A percentile compares a stretch with the other conserved stretches of the same genome.
Conservation (phyloP, 2,888 invertebrate species). For the Ormyrus labotus region DNA sequence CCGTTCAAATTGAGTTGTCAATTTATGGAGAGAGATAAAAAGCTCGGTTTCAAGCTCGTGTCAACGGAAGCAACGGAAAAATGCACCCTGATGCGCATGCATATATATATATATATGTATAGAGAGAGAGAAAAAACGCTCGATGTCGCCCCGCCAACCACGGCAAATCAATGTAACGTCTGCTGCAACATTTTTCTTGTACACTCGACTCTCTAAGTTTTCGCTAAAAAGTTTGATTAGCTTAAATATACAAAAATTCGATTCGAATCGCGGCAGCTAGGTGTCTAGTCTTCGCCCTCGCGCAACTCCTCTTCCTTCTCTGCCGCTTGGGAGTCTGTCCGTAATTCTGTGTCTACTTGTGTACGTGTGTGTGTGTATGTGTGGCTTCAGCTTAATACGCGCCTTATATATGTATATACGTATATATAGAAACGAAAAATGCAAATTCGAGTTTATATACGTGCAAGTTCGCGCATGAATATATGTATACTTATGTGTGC, state of each 20-base stretch:
- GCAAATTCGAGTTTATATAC: constrained; percentile 17
- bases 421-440: constrained; percentile 32
- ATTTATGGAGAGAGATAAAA: too few species aligned
- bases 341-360: background rate
- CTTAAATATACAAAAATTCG: constrained; percentile 52
- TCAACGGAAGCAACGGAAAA: too few species aligned
- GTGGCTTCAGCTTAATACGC: background rate
- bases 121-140: background rate
- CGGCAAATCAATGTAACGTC: constrained; percentile 44
- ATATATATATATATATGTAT: too few species aligned
- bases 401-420: background rate
- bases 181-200: background rate
- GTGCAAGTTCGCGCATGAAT: constrained; percentile 28
- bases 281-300: constrained; percentile 3
- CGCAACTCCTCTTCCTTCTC: background rate
- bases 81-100: too few species aligned
- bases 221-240: constrained; percentile 54
- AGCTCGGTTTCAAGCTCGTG: too few species aligned
- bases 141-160: background rate
- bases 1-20: too few species aligned
- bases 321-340: background rate
- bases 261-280: constrained; percentile 50
- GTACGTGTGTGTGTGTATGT: background rate
- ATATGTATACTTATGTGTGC: constrained; percentile 18
- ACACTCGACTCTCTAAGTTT: constrained; percentile 19